phyloP scores from a whole-genome alignment of 64 coral and sea anemone species.

The Montipora sp. region DNA sequence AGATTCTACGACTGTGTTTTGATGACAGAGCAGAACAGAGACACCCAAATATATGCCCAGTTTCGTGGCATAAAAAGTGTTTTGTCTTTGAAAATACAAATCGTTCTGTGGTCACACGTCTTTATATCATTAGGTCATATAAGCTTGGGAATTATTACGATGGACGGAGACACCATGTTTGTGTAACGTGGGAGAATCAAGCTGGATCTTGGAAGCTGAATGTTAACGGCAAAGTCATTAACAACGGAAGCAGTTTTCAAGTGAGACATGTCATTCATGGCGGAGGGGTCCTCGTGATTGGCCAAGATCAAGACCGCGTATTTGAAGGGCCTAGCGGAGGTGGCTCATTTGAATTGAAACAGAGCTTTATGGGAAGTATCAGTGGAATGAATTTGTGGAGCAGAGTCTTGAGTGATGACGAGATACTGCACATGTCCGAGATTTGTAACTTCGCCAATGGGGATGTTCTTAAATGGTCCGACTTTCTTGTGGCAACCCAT shows the following conservation, averaged over 20 bases:
- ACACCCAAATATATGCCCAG: too few relatives aligned
- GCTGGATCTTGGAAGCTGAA: not conserved
- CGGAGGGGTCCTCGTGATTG: not conserved
- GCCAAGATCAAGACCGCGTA: slow-evolving; percentile 11
- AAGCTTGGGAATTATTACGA: not conserved
- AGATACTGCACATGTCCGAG: slow-evolving; percentile 15
- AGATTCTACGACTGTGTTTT: too few relatives aligned
- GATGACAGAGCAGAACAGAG: too few relatives aligned
- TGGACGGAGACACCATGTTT: slow-evolving; percentile 13
- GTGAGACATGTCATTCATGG: not conserved
- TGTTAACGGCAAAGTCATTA: not conserved
- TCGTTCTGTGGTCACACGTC: too few relatives aligned
- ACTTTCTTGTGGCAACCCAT: not conserved
- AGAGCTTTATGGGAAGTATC: slow-evolving; percentile 13
- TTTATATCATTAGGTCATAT: too few relatives aligned
- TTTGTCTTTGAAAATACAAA: too few relatives aligned
- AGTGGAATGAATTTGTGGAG: slow-evolving; percentile 20
- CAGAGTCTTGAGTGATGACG: not conserved
- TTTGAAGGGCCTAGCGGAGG: too few relatives aligned
- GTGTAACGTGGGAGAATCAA: not conserved
- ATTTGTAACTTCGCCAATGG: not conserved
- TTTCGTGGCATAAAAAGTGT: too few relatives aligned
- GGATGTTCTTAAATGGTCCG: slow-evolving; percentile 23
- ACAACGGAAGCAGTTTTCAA: not conserved
- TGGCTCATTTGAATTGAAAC: not conserved